These are phyloP conservation scores for Seira musarum DNA, from an alignment of 2,888 invertebrate genomes.

Conservation along the genomic window DNA sequence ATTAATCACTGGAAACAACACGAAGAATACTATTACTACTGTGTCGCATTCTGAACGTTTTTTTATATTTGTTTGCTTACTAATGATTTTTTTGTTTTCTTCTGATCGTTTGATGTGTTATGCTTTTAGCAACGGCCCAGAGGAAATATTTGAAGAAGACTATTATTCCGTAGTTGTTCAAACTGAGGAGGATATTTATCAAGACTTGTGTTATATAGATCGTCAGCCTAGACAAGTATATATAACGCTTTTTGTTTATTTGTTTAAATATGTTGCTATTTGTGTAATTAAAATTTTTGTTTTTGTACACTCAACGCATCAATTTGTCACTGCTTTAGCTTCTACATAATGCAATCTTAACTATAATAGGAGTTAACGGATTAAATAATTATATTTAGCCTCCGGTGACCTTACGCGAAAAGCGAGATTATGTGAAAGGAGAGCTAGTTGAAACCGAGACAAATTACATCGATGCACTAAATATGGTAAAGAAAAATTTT, in stretches of 20 bases:
- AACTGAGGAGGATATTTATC: constrained; percentile 91
- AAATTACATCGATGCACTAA: constrained; percentile 95
- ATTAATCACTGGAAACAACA: too few species aligned
- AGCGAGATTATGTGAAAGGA: constrained; percentile 92
- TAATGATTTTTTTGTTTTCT: constrained; percentile 20
- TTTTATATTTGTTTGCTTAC: constrained; percentile 6
- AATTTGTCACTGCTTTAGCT: too few species aligned
- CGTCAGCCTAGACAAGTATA: constrained; percentile 68
- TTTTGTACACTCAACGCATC: background rate
- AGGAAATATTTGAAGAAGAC: constrained; percentile 65
- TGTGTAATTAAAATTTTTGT: constrained; percentile 2
- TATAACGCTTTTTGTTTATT: background rate
- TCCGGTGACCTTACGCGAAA: constrained; percentile 76
- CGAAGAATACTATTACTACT: too few species aligned
- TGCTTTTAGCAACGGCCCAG: constrained; percentile 49
- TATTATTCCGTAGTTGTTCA: constrained; percentile 68
- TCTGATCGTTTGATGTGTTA: constrained; percentile 37
- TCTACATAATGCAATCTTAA: background rate
- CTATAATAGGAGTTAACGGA: background rate
- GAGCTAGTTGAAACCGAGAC: constrained; percentile 97
- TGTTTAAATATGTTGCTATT: constrained; percentile 10
- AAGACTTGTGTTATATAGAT: constrained; percentile 85
- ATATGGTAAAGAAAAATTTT: constrained; percentile 86
- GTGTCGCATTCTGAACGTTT: too few species aligned
- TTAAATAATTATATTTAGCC: constrained; percentile 53